phyloP scores from a whole-genome alignment of 2,888 invertebrate species.

The Ornithoptera priamus region DNA sequence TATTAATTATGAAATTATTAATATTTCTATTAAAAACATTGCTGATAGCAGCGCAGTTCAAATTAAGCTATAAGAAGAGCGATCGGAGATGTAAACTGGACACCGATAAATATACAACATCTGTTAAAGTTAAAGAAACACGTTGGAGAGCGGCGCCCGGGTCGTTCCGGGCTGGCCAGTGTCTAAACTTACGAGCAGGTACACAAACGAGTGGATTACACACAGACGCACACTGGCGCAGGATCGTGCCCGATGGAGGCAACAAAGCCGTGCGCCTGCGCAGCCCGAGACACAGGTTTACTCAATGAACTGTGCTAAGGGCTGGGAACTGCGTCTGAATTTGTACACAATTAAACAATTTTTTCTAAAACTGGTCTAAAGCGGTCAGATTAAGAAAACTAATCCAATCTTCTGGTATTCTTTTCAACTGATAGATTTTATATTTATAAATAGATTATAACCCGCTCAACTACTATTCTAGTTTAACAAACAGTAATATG shows the following conservation, averaged over 20 bases:
- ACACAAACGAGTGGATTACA: constrained; percentile 36
- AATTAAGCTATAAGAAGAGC: not conserved
- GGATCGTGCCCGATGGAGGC: constrained; percentile 51
- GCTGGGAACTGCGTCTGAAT: constrained; percentile 40
- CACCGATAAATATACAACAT: constrained; percentile 58
- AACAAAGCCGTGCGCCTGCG: constrained; percentile 44
- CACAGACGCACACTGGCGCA: constrained; percentile 41
- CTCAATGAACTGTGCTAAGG: constrained; percentile 66
- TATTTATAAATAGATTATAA: too few species aligned
- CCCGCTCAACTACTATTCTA: too few species aligned
- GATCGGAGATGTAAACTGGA: constrained; percentile 39
- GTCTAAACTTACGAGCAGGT: constrained; percentile 54
- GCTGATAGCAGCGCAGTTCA: too few species aligned
- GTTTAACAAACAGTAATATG: too few species aligned
- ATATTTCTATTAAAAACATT: too few species aligned
- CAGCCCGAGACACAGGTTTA: constrained; percentile 58
- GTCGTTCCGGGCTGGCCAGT: constrained; percentile 42
- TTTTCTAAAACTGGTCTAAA: too few species aligned
- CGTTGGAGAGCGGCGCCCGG: constrained; percentile 54
- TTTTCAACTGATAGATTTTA: too few species aligned
- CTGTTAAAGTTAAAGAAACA: constrained; percentile 61
- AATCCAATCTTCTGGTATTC: too few species aligned
- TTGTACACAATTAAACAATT: constrained; percentile 34
- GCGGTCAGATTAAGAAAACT: too few species aligned
- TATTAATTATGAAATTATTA: too few species aligned